A percentile compares a stretch with the other conserved stretches of the same genome.
These are phyloP conservation scores for Neotragus pygmaeus DNA, from an alignment of 2,113 vertebrate species.

Conservation along the genomic window DNA sequence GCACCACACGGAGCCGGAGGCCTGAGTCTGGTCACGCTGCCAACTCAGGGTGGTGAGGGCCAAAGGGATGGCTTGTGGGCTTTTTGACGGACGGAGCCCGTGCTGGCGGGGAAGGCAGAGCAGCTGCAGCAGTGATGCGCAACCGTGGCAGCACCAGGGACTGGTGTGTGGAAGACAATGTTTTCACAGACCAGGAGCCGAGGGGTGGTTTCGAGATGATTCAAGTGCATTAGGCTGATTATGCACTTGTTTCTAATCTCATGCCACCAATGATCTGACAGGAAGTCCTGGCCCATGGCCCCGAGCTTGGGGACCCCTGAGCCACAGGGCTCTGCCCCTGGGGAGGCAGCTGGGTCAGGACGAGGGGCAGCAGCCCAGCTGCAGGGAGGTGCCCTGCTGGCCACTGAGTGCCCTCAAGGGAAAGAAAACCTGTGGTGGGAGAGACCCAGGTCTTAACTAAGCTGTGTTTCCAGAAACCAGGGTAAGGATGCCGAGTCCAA, in stretches of 20 bases:
- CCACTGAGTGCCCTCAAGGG: not conserved
- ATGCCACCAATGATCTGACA: not conserved
- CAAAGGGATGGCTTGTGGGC: rapidly evolving
- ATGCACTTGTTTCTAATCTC: not conserved
- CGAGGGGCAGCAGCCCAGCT: rapidly evolving
- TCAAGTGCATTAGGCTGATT: not conserved
- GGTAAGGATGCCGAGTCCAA: not conserved
- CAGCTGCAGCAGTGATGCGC: rapidly evolving
- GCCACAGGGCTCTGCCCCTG: rapidly evolving
- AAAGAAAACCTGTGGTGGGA: not conserved
- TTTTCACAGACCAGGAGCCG: not conserved
- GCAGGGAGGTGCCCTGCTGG: not conserved
- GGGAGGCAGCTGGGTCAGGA: not conserved
- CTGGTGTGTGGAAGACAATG: rapidly evolving
- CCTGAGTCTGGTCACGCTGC: not conserved
- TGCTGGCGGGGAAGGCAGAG: rapidly evolving
- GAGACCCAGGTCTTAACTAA: too few relatives aligned
- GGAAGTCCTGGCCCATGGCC: not conserved
- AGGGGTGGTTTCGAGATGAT: not conserved
- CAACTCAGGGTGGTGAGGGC: rapidly evolving
- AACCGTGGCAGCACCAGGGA: not conserved
- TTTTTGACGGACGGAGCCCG: rapidly evolving
- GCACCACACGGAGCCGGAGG: rapidly evolving
- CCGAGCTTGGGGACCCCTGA: not conserved
- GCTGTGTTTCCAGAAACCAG: not conserved